Conservation (phyloP, 2,797 vertebrate species). For the Eulemur mongoz region DNA sequence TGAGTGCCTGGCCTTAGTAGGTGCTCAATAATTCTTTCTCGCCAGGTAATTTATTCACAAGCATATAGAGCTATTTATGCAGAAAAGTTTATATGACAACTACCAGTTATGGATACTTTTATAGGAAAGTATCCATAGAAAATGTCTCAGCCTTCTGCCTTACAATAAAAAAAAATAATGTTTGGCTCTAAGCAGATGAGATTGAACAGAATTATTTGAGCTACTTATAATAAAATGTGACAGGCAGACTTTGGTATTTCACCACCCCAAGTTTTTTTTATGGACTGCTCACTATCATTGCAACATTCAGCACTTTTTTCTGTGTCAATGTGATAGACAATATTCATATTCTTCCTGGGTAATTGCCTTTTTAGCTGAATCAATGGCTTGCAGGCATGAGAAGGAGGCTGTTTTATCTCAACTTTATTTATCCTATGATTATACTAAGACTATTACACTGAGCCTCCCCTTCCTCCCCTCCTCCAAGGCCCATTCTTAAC, state of each 20-base stretch:
- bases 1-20: slow-evolving; percentile 19
- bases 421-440: slow-evolving; percentile 78
- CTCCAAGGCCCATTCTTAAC: background rate
- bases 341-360: slow-evolving; percentile 68
- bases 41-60: slow-evolving; percentile 48
- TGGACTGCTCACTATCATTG: background rate
- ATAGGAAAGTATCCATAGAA: background rate
- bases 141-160: background rate
- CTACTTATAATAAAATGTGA: slow-evolving; percentile 61
- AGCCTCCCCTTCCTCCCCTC: background rate
- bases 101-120: slow-evolving; percentile 53
- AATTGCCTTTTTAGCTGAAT: slow-evolving; percentile 74
- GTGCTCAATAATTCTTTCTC: background rate
- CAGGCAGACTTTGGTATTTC: slow-evolving; percentile 52
- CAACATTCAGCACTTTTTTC: slow-evolving; percentile 59
- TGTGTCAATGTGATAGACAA: slow-evolving; percentile 57
- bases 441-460: slow-evolving; percentile 56
- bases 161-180: slow-evolving; percentile 10
- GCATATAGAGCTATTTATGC: slow-evolving; percentile 5
- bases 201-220: slow-evolving; percentile 65
- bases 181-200: slow-evolving; percentile 51
- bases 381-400: slow-evolving; percentile 67
- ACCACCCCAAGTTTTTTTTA: background rate
- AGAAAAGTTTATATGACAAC: slow-evolving; percentile 36
- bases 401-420: slow-evolving; percentile 66